These are phyloP conservation scores for Odontocolon sp. DNA, from an alignment of 2,888 invertebrate species.

Conservation along the genomic window DNA sequence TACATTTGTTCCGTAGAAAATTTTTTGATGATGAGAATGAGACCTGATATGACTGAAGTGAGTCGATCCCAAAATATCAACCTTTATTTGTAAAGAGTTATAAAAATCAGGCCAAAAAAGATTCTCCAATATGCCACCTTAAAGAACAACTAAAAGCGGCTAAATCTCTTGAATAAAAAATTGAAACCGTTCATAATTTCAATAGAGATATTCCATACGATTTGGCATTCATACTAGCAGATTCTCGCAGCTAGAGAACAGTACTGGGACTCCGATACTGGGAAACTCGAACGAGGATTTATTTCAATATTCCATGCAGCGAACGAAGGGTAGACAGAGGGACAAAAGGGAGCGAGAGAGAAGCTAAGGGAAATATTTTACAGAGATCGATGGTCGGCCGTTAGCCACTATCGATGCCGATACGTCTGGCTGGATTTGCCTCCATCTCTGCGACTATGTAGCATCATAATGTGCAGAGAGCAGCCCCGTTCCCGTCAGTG, in stretches of 20 bases:
- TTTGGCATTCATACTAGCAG: not conserved
- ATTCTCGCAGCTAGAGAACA: not conserved
- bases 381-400: slow-evolving; percentile 44
- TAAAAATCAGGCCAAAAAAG: no score
- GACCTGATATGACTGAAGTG: no score
- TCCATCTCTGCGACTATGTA: slow-evolving; percentile 37
- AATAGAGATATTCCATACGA: no score
- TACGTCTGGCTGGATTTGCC: slow-evolving; percentile 55
- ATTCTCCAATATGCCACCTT: no score
- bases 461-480: slow-evolving; percentile 66
- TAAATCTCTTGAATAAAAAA: no score
- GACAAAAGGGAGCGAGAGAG: slow-evolving; percentile 25
- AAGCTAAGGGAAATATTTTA: slow-evolving; percentile 43
- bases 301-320: slow-evolving; percentile 11
- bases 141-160: no score
- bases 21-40: no score
- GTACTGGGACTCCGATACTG: not conserved
- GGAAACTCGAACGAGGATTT: slow-evolving; percentile 13
- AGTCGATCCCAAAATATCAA: no score
- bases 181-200: no score
- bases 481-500: slow-evolving; percentile 33
- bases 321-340: slow-evolving; percentile 11
- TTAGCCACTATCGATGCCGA: slow-evolving; percentile 44
- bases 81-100: no score
- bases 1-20: no score